phyloP scores from a whole-genome alignment of 2,113 vertebrate species.

The Chaetodon trifascialis region DNA sequence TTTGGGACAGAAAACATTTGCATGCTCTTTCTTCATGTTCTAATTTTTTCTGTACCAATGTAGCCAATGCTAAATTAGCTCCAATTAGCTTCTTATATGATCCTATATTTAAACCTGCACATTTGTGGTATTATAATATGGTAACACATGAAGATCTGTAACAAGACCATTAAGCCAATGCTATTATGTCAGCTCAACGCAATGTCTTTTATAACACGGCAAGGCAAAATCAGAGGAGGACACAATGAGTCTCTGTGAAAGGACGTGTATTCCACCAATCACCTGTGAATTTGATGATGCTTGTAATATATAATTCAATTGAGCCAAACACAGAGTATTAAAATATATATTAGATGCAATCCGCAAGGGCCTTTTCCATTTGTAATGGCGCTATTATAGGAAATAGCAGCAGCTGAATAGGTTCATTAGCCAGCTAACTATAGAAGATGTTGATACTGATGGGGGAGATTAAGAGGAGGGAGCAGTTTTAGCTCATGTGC shows the following conservation, averaged over 20 bases:
- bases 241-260: conserved; percentile 52
- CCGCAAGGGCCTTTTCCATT: conserved; percentile 42
- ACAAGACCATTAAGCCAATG: conserved; percentile 64
- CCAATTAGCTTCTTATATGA: background rate
- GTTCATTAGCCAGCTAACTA: conserved; percentile 72
- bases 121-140: conserved; percentile 11
- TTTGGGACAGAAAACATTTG: background rate
- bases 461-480: conserved; percentile 44
- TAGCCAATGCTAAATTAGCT: background rate
- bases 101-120: conserved; percentile 35
- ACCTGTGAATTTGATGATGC: conserved; percentile 56
- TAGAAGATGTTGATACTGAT: conserved; percentile 59
- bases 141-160: conserved; percentile 38
- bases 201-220: conserved; percentile 64
- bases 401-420: conserved; percentile 59
- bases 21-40: background rate
- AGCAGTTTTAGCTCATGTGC: conserved; percentile 52
- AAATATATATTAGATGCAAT: conserved; percentile 69
- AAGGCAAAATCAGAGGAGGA: conserved; percentile 63
- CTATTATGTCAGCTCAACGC: conserved; percentile 62
- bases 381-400: conserved; percentile 65
- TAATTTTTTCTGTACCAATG: background rate
- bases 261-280: conserved; percentile 25
- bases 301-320: conserved; percentile 77
- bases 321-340: conserved; percentile 69